A percentile compares a stretch with the other conserved stretches of the same genome.
phyloP scores from a whole-genome alignment of 2,888 invertebrate species.

The Habrosyne pyritoides region DNA sequence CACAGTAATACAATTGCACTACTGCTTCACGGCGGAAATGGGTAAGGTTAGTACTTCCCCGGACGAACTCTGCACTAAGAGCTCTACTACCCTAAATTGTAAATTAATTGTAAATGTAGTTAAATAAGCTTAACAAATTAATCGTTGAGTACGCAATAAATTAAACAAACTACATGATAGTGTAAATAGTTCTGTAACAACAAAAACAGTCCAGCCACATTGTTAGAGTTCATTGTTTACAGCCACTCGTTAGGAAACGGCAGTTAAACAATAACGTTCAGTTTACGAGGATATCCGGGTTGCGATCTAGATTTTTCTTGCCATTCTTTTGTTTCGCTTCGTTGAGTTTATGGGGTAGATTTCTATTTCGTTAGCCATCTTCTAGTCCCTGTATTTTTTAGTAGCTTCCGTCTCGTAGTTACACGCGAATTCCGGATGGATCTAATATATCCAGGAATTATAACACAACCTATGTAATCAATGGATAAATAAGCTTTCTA shows the following conservation, averaged over 20 bases:
- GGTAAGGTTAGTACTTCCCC: no score
- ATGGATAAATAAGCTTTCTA: no score
- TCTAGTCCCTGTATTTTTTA: background rate
- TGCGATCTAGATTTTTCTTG: constrained; percentile 1
- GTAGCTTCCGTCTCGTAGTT: background rate
- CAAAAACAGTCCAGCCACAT: background rate
- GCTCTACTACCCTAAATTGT: background rate
- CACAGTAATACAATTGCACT: no score
- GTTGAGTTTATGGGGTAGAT: background rate
- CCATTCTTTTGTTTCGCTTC: background rate
- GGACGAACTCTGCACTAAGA: no score
- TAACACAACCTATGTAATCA: no score
- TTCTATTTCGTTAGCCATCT: background rate
- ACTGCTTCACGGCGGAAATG: no score
- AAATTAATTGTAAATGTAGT: background rate
- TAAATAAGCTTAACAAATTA: background rate
- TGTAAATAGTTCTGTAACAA: background rate
- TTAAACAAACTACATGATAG: background rate
- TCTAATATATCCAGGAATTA: no score
- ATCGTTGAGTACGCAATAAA: background rate
- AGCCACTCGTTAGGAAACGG: constrained; percentile 11
- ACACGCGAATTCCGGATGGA: no score
- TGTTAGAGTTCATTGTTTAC: constrained; percentile 3
- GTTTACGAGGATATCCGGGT: constrained; percentile 12
- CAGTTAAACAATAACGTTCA: constrained; percentile 10